Percentiles rank a stretch among this genome's conserved stretches.
Conservation (phyloP, 2,797 vertebrate genomes). For the Enteromius unitaeniatus region DNA sequence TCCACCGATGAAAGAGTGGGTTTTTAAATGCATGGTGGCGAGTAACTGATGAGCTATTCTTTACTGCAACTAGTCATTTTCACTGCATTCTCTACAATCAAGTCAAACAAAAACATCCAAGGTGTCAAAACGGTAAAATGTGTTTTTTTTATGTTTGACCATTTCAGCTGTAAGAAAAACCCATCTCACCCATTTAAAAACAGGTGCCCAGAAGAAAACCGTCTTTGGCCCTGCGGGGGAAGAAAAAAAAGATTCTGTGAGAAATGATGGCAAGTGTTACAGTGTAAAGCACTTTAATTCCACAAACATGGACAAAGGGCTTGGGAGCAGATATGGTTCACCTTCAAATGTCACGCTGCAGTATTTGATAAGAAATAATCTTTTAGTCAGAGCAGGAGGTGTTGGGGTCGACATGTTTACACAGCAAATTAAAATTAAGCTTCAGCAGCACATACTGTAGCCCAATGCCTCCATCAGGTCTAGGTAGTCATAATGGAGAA, state of each 20-base stretch:
- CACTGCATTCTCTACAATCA: not conserved
- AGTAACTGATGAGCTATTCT: not conserved
- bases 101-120: constrained; percentile 10
- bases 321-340: not conserved
- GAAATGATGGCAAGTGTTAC: constrained; percentile 17
- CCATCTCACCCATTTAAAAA: constrained; percentile 89
- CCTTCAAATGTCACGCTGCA: not conserved
- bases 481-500: not conserved
- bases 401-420: not conserved
- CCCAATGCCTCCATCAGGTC: not conserved
- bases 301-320: not conserved
- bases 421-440: not conserved
- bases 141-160: not conserved
- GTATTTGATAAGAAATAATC: not conserved
- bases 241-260: not conserved
- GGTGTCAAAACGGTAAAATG: not conserved
- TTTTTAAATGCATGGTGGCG: not conserved
- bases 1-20: not conserved
- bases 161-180: not conserved
- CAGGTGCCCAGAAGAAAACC: constrained; percentile 90
- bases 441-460: not conserved
- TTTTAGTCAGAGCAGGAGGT: not conserved
- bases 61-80: not conserved
- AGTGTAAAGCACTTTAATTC: not conserved
- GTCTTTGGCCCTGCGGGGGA: constrained; percentile 81